Base-by-base conservation (phyloP, 2,113 vertebrate species). In the Cygnus buccinator region DNA sequence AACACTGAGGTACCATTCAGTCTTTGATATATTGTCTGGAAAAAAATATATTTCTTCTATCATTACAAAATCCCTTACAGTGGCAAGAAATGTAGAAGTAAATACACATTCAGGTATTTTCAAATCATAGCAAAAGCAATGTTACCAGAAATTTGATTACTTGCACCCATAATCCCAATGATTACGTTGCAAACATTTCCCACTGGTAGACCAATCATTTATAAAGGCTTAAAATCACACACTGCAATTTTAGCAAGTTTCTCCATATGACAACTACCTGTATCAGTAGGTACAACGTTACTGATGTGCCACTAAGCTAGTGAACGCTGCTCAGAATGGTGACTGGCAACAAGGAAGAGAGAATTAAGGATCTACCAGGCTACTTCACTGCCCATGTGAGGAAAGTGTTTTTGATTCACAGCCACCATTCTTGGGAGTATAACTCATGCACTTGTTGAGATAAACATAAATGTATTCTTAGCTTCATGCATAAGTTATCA, bases 401-500 rank as follows among this genome's bases (percentile, higher is more conserved):
- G 37, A 68, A 52, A 77, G 46, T 10, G 22, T 61, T 54, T 62
- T 59, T 31, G 37, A 75, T 87, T 87, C 89, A 87, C 90, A 75
- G 86, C 26, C 73, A 29, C 84, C 57, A 15, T 23, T 66, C 65
- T 43, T 55, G 15, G 15, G n/a, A 89, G 65, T 52, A 72, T 80
- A 81, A 48, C 73, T 63, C 89, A 28, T 55, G 52, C 37, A 55
- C 72, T 89, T 14, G 54, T 28, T 4, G 44, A 80, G 82, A 70
- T 61, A 73, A 94, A 90, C 55, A 71, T 20, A 77, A 70, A 55
- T 41, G 26, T 87, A 76, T 91, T 96, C 74, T 89, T 77, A 95
- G 95, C 58, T 87, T 52, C 29, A 4, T 11, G 25, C 87, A 72
- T 33, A 77, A 91, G 52, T 28, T 73, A 89, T 2, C 67, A 72